Evolutionary conservation across 2,113 vertebrate species (phyloP).

Genomic region (Etheostoma cragini): DNA sequence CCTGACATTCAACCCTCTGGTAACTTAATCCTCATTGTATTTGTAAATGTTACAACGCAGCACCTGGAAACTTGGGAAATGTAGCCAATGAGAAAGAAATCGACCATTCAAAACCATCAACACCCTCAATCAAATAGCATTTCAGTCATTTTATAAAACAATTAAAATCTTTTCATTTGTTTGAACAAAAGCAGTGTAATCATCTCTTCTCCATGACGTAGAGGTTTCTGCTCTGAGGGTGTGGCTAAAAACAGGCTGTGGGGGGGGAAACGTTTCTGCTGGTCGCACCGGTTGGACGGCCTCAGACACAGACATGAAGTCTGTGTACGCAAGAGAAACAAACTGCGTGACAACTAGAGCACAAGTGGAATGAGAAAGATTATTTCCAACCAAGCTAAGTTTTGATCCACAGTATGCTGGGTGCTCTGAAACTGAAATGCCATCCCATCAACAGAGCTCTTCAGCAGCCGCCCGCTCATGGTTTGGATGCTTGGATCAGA

Average conservation of each 20-base stretch:
- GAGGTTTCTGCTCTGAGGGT: neutral
- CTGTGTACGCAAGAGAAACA: neutral
- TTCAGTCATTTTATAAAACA: neutral
- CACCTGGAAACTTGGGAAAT: neutral
- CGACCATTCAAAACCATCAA: neutral
- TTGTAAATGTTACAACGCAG: constrained; percentile 18
- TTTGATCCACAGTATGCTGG: neutral
- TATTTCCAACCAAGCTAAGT: neutral
- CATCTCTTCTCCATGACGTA: neutral
- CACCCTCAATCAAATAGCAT: too few relatives aligned
- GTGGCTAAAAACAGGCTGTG: constrained; percentile 24
- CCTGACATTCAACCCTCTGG: neutral
- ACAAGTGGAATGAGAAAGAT: neutral
- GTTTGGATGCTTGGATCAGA: constrained; percentile 2
- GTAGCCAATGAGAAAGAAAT: neutral
- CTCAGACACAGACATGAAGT: neutral
- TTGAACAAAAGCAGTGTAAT: neutral
- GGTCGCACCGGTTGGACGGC: constrained; percentile 64
- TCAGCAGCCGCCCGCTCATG: neutral
- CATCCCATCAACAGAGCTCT: neutral
- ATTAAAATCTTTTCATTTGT: neutral
- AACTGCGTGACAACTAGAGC: neutral
- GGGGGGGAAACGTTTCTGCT: constrained; percentile 40
- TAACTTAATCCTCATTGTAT: constrained; percentile 57
- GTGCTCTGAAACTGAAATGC: neutral